A percentile compares a stretch with the other conserved stretches of the same genome.
These are phyloP conservation scores for Stegana nigrithorax DNA, from an alignment of 2,888 invertebrate genomes.

Conservation along the genomic window DNA sequence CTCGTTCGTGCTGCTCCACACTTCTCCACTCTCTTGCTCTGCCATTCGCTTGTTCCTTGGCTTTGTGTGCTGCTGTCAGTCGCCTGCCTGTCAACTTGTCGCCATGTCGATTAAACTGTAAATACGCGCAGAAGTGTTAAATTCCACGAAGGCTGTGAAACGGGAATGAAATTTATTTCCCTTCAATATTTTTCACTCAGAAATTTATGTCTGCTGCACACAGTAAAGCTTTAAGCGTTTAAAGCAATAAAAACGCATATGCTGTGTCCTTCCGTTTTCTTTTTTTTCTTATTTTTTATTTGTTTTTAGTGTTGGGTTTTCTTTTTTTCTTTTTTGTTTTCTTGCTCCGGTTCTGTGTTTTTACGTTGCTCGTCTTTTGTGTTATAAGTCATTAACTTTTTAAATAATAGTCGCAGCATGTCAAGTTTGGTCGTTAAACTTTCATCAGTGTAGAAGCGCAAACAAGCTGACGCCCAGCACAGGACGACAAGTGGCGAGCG, in stretches of 20 bases:
- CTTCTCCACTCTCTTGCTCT: not conserved
- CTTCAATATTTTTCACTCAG: constrained; percentile 8
- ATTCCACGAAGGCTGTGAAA: constrained; percentile 15
- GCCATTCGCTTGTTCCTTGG: no score
- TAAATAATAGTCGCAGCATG: constrained; percentile 61
- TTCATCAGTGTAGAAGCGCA: constrained; percentile 42
- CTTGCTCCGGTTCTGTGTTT: no score
- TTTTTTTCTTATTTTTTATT: not conserved
- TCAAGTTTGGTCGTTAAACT: constrained; percentile 62
- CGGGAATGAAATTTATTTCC: constrained; percentile 17
- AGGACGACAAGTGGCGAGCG: not conserved
- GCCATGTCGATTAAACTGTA: constrained; percentile 16
- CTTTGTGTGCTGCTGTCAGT: no score
- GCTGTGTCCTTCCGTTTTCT: not conserved
- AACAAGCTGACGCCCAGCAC: not conserved
- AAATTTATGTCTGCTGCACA: constrained; percentile 27
- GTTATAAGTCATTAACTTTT: constrained; percentile 63
- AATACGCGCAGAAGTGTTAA: constrained; percentile 16
- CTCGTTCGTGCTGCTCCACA: not conserved
- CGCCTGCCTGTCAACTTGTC: not conserved
- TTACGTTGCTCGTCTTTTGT: constrained; percentile 41
- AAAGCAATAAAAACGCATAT: not conserved
- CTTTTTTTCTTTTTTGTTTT: constrained; percentile 8
- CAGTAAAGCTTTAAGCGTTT: constrained; percentile 11
- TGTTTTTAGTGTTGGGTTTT: not conserved